Evolutionary conservation across 2,797 vertebrate genomes (phyloP).

Genomic region (Poecile montanus): DNA sequence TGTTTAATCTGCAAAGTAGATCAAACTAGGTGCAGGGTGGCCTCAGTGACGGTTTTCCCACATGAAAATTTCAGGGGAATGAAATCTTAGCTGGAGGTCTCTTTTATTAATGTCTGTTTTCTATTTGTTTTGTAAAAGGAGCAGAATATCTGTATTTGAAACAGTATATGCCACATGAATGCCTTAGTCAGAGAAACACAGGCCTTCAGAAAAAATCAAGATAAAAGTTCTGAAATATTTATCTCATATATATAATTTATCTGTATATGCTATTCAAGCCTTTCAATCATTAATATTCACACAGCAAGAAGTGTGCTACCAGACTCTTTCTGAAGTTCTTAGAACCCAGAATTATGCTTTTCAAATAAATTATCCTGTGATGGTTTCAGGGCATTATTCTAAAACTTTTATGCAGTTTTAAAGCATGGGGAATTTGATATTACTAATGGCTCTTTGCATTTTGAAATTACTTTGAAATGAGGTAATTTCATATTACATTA

Average conservation of each 20-base stretch:
- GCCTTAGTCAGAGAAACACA: background rate
- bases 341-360: background rate
- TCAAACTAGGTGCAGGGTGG: slow-evolving; percentile 27
- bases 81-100: background rate
- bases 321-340: background rate
- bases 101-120: slow-evolving; percentile 31
- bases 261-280: background rate
- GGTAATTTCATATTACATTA: background rate
- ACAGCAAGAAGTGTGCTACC: background rate
- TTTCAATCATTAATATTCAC: background rate
- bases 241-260: background rate
- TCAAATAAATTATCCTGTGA: background rate
- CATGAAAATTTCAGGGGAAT: slow-evolving; percentile 40
- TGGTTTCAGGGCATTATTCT: background rate
- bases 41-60: background rate
- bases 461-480: background rate
- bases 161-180: background rate
- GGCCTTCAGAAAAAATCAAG: slow-evolving; percentile 7
- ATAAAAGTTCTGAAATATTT: background rate
- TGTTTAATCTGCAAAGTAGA: slow-evolving; percentile 35
- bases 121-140: background rate
- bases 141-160: slow-evolving; percentile 3
- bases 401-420: background rate
- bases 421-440: background rate
- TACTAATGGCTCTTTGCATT: background rate